Base-by-base conservation (phyloP, 1,140 invertebrate species). In the Goniozus legneri region DNA sequence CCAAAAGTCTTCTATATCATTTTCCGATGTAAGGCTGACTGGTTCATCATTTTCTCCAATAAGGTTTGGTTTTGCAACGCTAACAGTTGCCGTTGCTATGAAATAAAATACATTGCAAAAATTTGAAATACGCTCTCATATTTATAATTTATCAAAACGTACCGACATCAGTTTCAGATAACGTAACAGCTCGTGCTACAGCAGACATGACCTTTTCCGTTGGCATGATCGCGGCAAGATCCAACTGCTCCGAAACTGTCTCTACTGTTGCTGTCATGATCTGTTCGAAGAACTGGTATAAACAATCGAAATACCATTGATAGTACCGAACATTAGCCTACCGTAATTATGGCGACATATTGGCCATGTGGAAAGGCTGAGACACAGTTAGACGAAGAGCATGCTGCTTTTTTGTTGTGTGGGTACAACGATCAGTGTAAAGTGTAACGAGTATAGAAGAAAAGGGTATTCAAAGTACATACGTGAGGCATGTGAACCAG, bases 201-300 rank as follows among this genome's bases (percentile, higher is more conserved):
- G 88, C 88, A 16, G 85, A 82, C 40, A 89, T 81, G 15, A 87
- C 84, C 62, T 84, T 85, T 66, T 94, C 89, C 2, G 88, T 80
- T 18, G 92, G 89, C 58, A 95, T 83, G 19, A 91, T 87, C 33
- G 83, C 83, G 14, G 89, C 84, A 54, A 93, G 83, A 52, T 88
- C 79, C 58, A 95, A 75, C 71, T 93, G 86, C 72, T 93, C 91
- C 40, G 89, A 87, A 49, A 94, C 91, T 50, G 91, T 93, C 78
- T 95, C 90, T 58, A 95, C 90, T 37, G 89, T 94, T 3, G 91
- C 92, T 58, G 91, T 93, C 86, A 93, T 89, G 62, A 94, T 91
- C 88, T 92, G 79, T 63, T 75, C 73, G 62, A 76, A 76, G 64
- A 76, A 76, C 73, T 76, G 53, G 68, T 70, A 71, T 67, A 68